These are phyloP conservation scores for Gryllus longicercus DNA, from an alignment of 2,888 invertebrate genomes.

Conservation along the genomic window DNA sequence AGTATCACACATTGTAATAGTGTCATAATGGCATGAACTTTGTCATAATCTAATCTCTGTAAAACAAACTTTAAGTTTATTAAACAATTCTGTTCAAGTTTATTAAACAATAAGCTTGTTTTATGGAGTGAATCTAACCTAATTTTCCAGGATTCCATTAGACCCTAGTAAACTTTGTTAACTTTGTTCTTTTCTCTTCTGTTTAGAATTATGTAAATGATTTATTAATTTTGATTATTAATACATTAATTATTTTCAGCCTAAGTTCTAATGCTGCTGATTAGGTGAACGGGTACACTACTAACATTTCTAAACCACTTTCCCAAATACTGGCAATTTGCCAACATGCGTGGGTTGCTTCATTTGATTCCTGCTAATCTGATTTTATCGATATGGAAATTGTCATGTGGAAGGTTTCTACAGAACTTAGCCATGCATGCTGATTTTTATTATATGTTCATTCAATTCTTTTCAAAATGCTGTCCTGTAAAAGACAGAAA, in stretches of 20 bases:
- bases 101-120: slow-evolving; percentile 2
- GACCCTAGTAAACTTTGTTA: neutral
- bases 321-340: neutral
- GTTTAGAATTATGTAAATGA: slow-evolving; percentile 1
- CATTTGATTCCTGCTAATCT: neutral
- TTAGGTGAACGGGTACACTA: slow-evolving; percentile 1
- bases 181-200: slow-evolving; percentile 17
- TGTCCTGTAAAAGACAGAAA: no score
- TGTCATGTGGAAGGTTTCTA: no score
- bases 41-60: neutral
- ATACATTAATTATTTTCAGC: slow-evolving; percentile 17
- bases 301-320: neutral
- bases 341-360: neutral
- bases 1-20: neutral
- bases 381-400: no score
- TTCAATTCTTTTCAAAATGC: no score
- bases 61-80: neutral
- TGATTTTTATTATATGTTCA: no score
- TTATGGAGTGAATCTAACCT: neutral
- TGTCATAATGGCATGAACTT: neutral
- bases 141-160: neutral
- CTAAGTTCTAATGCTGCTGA: slow-evolving; percentile 11
- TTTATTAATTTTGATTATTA: slow-evolving; percentile 8
- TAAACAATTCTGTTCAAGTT: neutral
- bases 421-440: no score